Percentiles rank a stretch among this genome's conserved stretches.
These are phyloP conservation scores for Poeciliopsis infans DNA, from an alignment of 2,797 vertebrate species.

Conservation along the genomic window DNA sequence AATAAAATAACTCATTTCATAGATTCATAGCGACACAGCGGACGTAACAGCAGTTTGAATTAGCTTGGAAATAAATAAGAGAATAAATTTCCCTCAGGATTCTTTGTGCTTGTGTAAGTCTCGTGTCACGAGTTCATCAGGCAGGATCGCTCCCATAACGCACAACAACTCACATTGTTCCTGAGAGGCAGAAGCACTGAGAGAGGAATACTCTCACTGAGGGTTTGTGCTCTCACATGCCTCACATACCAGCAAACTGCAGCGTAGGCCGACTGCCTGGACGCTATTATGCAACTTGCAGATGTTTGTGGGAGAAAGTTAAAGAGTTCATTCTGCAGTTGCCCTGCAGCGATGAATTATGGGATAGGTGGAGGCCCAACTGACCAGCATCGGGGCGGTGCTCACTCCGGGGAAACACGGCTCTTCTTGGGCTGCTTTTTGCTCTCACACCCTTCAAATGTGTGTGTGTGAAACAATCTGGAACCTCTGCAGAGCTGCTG, in stretches of 20 bases:
- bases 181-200: constrained; percentile 8
- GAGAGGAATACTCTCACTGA: constrained; percentile 52
- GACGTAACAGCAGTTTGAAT: background rate
- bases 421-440: background rate
- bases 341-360: constrained; percentile 54
- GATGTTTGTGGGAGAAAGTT: constrained; percentile 76
- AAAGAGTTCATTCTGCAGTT: constrained; percentile 54
- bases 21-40: background rate
- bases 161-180: constrained; percentile 59
- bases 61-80: background rate
- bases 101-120: background rate
- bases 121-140: constrained; percentile 37
- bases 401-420: constrained; percentile 50
- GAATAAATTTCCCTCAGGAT: background rate
- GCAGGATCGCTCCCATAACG: constrained; percentile 39
- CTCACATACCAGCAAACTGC: constrained; percentile 70
- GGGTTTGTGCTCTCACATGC: constrained; percentile 66
- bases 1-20: background rate
- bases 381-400: constrained; percentile 56
- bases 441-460: constrained; percentile 29
- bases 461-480: constrained; percentile 9
- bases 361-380: constrained; percentile 66
- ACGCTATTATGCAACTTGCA: constrained; percentile 75
- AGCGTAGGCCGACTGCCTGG: constrained; percentile 68
- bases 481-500: constrained; percentile 6